Evolutionary conservation across 2,888 invertebrate genomes (phyloP), one percentile per base, ranked within the genome.

Genomic region (Creontiades dilutus): DNA sequence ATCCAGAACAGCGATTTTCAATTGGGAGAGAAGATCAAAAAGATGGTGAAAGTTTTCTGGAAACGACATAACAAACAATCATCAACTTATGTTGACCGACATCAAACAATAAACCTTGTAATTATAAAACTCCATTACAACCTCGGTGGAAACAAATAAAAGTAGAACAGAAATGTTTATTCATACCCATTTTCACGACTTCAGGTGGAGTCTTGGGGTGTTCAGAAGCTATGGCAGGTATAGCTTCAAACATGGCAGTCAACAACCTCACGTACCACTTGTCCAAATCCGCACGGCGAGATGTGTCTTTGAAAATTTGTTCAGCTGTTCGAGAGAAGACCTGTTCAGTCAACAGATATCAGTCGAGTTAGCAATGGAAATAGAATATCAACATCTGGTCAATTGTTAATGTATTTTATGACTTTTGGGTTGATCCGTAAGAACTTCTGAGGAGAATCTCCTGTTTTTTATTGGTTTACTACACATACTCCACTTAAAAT

Each of bases 1-100:
- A 93, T 99, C 99, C 93, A 99, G 94, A 92, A 97, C 97, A 12
- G 96, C 94, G 92, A 98, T 97, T 94, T 99, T 99, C 92, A 99
- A 94, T 93, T 97, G 96, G 11, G 97, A 97, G 92, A 99, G 94
- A 92, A 97, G 94, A 78, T 96, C 97, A 93, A 97, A 96, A 93
- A 99, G 95, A 92, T 97, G 97, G 94, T 99, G 99, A 94, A 97
- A 99, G 94, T 99, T 99, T 94, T 99, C 97, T 96, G 93, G 11
- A 52, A 52, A 52, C 3, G 52, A 52, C 11, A 2, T 2, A 14
- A 7, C 52, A 37, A 37, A 37, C 37, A 37, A 37, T 52, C 52
- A 52, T 11, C 16, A 16, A 52, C 16, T 52, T 52, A 48, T 48
- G 48, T 11, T 48, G 7, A 11, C 9, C 48, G 13, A 48, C 13